Percentiles rank a stretch among this genome's conserved stretches.
Evolutionary conservation across 2,113 vertebrate species (phyloP).

Genomic region (Monarcha castaneiventris): DNA sequence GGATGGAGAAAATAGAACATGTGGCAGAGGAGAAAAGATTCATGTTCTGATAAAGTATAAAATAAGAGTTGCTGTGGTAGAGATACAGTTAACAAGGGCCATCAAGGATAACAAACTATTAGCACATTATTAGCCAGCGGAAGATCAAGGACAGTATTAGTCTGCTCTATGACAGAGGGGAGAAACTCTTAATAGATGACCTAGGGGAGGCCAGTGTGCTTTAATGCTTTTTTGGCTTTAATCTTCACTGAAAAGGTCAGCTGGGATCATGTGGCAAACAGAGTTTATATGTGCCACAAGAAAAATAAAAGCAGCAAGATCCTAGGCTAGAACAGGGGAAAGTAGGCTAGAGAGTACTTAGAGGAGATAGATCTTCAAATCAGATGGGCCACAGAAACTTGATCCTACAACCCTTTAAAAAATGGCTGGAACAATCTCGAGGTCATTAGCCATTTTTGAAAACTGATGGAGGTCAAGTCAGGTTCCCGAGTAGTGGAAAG

Average conservation of each 20-base stretch:
- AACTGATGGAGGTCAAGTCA: background rate
- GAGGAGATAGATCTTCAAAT: background rate
- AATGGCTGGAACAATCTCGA: background rate
- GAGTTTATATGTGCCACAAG: slow-evolving; percentile 1
- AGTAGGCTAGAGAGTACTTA: slow-evolving; percentile 42
- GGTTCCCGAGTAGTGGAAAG: slow-evolving; percentile 3
- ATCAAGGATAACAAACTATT: background rate
- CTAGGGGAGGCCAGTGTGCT: slow-evolving; percentile 19
- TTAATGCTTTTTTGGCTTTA: slow-evolving; percentile 45
- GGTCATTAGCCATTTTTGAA: background rate
- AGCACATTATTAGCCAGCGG: background rate
- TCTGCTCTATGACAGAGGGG: background rate
- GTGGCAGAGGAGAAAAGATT: background rate
- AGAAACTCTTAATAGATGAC: slow-evolving; percentile 31
- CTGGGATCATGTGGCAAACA: slow-evolving; percentile 32
- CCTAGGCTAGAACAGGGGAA: background rate
- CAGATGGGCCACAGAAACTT: background rate
- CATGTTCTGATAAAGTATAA: background rate
- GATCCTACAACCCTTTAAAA: background rate
- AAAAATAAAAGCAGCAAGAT: background rate
- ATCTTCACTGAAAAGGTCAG: slow-evolving; percentile 41
- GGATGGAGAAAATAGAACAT: background rate
- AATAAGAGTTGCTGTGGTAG: background rate
- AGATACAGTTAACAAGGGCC: background rate
- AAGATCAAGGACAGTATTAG: background rate